A percentile compares a stretch with the other conserved stretches of the same genome.
These are phyloP conservation scores for Lasioglossum malachurum DNA, from an alignment of 2,888 invertebrate genomes.

Conservation along the genomic window DNA sequence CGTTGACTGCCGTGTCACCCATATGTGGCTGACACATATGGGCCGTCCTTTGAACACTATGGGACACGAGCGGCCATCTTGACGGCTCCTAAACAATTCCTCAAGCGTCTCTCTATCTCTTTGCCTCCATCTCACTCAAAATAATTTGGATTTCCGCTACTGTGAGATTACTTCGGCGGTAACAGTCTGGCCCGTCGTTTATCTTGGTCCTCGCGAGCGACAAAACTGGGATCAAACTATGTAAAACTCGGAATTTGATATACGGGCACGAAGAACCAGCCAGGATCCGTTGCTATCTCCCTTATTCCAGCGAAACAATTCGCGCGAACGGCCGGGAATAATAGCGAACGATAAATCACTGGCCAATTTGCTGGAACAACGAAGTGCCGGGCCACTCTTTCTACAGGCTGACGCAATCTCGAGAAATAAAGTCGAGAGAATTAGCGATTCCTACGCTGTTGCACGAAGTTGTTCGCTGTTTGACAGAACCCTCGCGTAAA, in stretches of 20 bases:
- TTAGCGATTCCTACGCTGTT: background rate
- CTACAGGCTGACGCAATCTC: background rate
- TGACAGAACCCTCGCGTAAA: background rate
- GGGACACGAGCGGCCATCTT: background rate
- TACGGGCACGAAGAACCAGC: background rate
- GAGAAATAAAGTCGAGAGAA: background rate
- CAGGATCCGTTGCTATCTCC: background rate
- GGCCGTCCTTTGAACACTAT: background rate
- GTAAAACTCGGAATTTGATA: slow-evolving; percentile 14
- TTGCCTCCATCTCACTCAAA: background rate
- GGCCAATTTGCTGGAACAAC: background rate
- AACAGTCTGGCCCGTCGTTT: background rate
- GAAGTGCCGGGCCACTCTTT: background rate
- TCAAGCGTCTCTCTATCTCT: background rate
- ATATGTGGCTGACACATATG: too few species aligned
- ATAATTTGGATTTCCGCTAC: slow-evolving; percentile 22
- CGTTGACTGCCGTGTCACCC: too few species aligned
- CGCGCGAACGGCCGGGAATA: background rate
- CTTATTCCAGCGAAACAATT: background rate
- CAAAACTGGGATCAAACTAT: slow-evolving; percentile 27
- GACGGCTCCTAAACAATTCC: background rate
- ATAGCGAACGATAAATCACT: background rate
- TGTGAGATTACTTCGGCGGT: slow-evolving; percentile 13
- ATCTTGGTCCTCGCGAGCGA: slow-evolving; percentile 8
- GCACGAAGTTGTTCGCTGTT: background rate